Evolutionary conservation across 2,797 vertebrate genomes (phyloP), one percentile per base, ranked within the genome.

Genomic region (Siniperca scherzeri): DNA sequence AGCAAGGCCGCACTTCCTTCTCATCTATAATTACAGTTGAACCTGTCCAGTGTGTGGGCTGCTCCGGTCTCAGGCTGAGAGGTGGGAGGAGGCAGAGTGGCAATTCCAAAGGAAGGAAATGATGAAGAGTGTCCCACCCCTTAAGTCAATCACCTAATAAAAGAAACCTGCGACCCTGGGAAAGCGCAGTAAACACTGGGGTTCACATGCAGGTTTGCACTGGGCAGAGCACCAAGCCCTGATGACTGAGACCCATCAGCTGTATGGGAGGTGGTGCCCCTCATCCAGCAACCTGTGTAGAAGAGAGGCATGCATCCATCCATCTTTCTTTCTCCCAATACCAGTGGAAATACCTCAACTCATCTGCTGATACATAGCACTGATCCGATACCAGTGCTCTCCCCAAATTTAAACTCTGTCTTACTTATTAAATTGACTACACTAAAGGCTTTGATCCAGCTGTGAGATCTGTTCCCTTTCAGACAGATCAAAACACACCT

Each of bases 81-180:
- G 62, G 75, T 57, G 61, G 56, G 77, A 13, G 36, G 44, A 77
- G 72, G 81, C 55, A 81, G 79, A 78, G 68, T 53, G 61, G 81
- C 70, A 84, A 53, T 76, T 88, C 82, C 77, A 68, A 71, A 81
- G 86, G 84, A 85, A 90, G 87, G 76, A 92, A 88, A 91, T 87
- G 76, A 93, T 69, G 78, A 93, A 85, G 82, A 89, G 81, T 83
- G 83, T 87, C 81, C 86, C 73, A 62, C 82, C 79, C 87, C 85
- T 76, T 78, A 74, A 83, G 72, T 77, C 77, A 81, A 55, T 84
- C 94, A 91, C 89, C 90, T 88, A 88, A 88, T 93, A 90, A 94
- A 94, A 72, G 71, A 88, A 81, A 88, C 50, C 83, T 76, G 81
- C 46, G 40, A 84, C 74, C 78, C 84, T 92, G 92, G 90, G 90